Base-by-base conservation (phyloP, 2,888 invertebrate genomes). In the Phania funesta region DNA sequence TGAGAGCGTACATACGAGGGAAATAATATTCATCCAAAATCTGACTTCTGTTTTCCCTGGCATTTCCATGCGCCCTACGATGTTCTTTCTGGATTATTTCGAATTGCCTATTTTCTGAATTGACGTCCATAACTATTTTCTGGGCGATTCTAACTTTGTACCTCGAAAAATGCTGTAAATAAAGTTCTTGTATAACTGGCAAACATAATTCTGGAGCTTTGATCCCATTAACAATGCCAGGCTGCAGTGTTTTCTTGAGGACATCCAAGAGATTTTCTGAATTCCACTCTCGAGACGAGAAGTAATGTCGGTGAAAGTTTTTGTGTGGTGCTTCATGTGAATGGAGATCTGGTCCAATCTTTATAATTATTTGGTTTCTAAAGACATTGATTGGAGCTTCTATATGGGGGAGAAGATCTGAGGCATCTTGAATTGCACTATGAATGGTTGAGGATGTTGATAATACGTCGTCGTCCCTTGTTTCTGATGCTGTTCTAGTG, bases 351-450 rank as follows among this genome's bases (percentile, higher is more conserved):
- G 65, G 70, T 2, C 76, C 79, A 24, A 65, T 67, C 16, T 16
- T 67, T 0, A 84, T 56, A 11, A 84, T 65, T 56, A 84, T 48
- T 46, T 85, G 83, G 16, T 84, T 83, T 7, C 79, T 75, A n/a
- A 38, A 38, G 9, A 38, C 35, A n/a, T 80, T 83, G 8, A 84
- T 58, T 3, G 83, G 78, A 0, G 52, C 81, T 48, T 84, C 82
- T 9, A 80, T 62, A 20, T 81, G 84, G 5, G 84, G 80, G 41
- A 85, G 84, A n/a, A 38, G 35, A 6, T 83, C 84, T 2, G 83
- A 73, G 11, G 38, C 67, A 18, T 84, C 82, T 35, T 84, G 80
- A 8, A 76, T 75, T 0, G 80, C 84, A 67, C 83, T 83, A 62
- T 84, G 83, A 1, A 71, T 29, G 1, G 83, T 73, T 32, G 35